A percentile compares a stretch with the other conserved stretches of the same genome.
Evolutionary conservation across 2,888 invertebrate species (phyloP).

Genomic region (Dasysyrphus tricinctus): DNA sequence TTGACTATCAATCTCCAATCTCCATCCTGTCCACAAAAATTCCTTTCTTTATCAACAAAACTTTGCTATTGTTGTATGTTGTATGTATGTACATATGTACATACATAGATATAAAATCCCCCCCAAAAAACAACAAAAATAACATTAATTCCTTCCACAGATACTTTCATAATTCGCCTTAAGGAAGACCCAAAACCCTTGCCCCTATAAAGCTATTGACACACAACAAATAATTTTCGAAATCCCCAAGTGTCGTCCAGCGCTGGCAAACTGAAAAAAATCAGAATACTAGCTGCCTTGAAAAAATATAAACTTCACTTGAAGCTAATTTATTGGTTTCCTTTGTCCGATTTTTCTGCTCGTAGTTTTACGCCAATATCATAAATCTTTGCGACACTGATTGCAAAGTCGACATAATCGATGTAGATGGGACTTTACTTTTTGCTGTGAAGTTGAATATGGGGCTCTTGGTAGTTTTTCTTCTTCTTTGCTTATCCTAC

Average conservation of each 20-base stretch:
- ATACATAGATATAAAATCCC: conserved; percentile 28
- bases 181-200: neutral
- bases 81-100: no score
- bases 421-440: conserved; percentile 37
- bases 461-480: neutral
- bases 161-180: conserved; percentile 56
- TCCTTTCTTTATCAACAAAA: neutral
- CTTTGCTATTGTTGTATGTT: neutral
- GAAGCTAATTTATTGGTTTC: conserved; percentile 70
- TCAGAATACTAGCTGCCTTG: conserved; percentile 30
- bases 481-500: neutral
- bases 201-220: conserved; percentile 39
- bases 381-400: conserved; percentile 73
- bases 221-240: conserved; percentile 63
- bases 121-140: conserved; percentile 45
- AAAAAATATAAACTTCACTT: conserved; percentile 68
- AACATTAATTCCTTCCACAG: conserved; percentile 57
- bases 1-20: no score
- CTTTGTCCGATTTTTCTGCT: conserved; percentile 67
- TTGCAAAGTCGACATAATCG: conserved; percentile 64
- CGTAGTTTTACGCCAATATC: conserved; percentile 52
- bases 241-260: conserved; percentile 26
- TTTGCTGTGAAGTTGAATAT: conserved; percentile 4
- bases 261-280: neutral
- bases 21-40: no score